Conservation (phyloP, 2,888 invertebrate genomes). For the Exocentrus adspersus region DNA sequence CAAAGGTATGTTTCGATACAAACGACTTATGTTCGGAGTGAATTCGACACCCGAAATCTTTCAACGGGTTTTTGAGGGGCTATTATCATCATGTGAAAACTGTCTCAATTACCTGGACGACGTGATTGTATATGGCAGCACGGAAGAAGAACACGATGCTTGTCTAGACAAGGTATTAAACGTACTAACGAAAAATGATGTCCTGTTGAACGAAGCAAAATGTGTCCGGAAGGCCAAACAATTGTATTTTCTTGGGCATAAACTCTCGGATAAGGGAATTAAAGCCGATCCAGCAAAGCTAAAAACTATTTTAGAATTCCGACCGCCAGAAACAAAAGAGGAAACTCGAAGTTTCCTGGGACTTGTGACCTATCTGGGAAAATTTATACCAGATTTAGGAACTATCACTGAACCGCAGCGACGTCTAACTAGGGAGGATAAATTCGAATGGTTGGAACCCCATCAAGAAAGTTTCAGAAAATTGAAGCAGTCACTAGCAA, state of each 20-base stretch:
- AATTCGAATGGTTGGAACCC: constrained; percentile 29
- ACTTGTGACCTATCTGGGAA: constrained; percentile 37
- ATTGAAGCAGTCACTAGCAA: constrained; percentile 31
- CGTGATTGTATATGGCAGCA: constrained; percentile 46
- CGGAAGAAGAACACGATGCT: constrained; percentile 46
- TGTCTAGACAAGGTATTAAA: constrained; percentile 37
- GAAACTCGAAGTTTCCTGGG: constrained; percentile 43
- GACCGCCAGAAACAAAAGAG: constrained; percentile 44
- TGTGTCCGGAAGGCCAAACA: constrained; percentile 34
- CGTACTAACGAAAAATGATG: constrained; percentile 42
- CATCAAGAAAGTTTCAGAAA: constrained; percentile 36
- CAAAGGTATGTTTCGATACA: not conserved
- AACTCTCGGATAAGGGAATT: constrained; percentile 28
- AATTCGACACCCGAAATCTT: not conserved
- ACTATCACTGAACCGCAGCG: constrained; percentile 28
- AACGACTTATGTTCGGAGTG: not conserved
- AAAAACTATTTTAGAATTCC: constrained; percentile 33
- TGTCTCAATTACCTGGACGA: constrained; percentile 47
- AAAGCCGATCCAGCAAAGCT: constrained; percentile 36
- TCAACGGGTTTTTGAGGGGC: not conserved
- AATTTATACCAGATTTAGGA: constrained; percentile 37
- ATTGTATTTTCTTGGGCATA: constrained; percentile 31
- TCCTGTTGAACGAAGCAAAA: constrained; percentile 50
- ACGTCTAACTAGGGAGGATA: constrained; percentile 28
- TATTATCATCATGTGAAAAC: constrained; percentile 38